Evolutionary conservation across 2,888 invertebrate species (phyloP).

Genomic region (Parnassius smintheus): DNA sequence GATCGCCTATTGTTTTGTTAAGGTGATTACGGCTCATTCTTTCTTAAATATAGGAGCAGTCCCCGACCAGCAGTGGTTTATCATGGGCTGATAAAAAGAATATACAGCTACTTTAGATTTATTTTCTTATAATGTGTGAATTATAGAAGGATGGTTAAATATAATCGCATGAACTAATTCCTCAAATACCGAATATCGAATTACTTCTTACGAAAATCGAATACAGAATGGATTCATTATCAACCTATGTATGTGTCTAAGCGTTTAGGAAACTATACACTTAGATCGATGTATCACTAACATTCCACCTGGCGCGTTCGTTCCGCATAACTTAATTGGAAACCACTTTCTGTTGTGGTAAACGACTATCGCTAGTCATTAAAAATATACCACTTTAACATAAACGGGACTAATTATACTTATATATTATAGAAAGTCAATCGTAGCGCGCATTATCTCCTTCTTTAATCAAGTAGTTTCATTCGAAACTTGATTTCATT

Average conservation of each 20-base stretch:
- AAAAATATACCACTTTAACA: conserved; percentile 38
- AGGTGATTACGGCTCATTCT: no score
- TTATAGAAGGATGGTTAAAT: no score
- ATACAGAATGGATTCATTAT: no score
- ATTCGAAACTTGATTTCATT: background rate
- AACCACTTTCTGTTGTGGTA: conserved; percentile 41
- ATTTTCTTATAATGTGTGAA: no score
- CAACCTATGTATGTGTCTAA: background rate
- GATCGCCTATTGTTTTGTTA: no score
- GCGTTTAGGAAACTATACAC: conserved; percentile 17
- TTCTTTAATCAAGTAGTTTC: conserved; percentile 10
- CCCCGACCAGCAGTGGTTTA: no score
- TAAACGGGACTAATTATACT: conserved; percentile 17
- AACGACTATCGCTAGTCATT: conserved; percentile 30
- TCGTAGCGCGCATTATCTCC: conserved; percentile 6
- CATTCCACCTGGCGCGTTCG: conserved; percentile 51
- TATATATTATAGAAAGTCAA: conserved; percentile 19
- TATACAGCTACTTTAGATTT: no score
- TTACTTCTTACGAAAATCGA: no score
- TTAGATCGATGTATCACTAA: conserved; percentile 52
- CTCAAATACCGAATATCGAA: no score
- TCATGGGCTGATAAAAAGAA: no score
- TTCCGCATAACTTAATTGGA: conserved; percentile 79
- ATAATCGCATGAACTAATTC: no score
- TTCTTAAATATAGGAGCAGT: no score